Base-by-base conservation (phyloP, 1,140 invertebrate genomes). In the Anoplolepis gracilipes region DNA sequence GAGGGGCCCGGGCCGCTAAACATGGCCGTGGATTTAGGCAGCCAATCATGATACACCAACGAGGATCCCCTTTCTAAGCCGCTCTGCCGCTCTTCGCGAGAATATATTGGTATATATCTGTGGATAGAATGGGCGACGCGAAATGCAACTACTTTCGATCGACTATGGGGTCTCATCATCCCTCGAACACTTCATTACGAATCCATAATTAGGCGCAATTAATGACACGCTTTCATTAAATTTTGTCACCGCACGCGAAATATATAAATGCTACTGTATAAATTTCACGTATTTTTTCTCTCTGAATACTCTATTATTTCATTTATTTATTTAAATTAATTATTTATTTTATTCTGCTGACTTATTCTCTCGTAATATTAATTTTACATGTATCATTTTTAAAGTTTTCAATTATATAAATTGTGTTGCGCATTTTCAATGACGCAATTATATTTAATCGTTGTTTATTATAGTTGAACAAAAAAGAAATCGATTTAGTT, bases 21-120 rank as follows among this genome's bases (percentile, higher is more conserved):
- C 92, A 94, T 95, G 94, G 94, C 93, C 91, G 93, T 93, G 91
- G 91, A 94, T 94, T 94, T 95, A 94, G 94, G 94, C 92, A 85
- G 86, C 94, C 94, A 94, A 94, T 94, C 85, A 79, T 76, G 70
- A 72, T 62, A 85, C 70, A 73, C 73, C 85, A 39, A 65, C 86
- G 86, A 59, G 30, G 70, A 67, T 79, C 87, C 88, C 91, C 92
- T 92, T 93, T 92, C 92, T 92, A 92, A 93, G 79, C 78, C 67
- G 70, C 73, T 85, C 64, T 42, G 70, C 79, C 82, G 86, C 84
- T 82, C 86, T 42, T 70, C 87, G 64, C 57, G 69, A 75, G 72
- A 70, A 75, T 57, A 70, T 73, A 85, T 87, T 88, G 88, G 85
- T 90, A 90, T 90, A 90, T 90, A 91, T 92, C 90, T 90, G 69